phyloP scores from a whole-genome alignment of 2,888 invertebrate species.

The Tupiocoris notatus region DNA sequence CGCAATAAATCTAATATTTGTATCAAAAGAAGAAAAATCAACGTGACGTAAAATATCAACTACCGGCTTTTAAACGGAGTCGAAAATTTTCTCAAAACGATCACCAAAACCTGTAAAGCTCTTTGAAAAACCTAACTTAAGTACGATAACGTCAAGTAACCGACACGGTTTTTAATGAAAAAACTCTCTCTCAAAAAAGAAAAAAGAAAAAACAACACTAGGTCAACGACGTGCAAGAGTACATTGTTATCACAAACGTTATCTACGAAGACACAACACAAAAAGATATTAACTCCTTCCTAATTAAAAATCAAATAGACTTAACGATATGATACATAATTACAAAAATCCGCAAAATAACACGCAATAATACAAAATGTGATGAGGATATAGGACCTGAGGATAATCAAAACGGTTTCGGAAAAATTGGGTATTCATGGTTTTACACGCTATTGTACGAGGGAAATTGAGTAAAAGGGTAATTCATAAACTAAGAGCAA shows the following conservation, averaged over 20 bases:
- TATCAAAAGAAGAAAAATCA: background rate
- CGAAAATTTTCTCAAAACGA: too few relatives aligned
- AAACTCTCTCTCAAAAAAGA: too few relatives aligned
- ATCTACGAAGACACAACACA: background rate
- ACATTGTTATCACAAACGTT: constrained; percentile 34
- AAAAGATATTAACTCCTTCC: background rate
- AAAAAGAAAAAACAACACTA: background rate
- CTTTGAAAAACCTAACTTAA: too few relatives aligned
- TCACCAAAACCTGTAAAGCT: too few relatives aligned
- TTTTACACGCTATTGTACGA: too few relatives aligned
- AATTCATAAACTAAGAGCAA: too few relatives aligned
- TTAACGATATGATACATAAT: background rate
- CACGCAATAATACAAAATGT: background rate
- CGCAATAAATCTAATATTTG: background rate
- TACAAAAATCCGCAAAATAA: background rate
- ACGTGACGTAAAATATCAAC: background rate
- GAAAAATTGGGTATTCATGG: too few relatives aligned
- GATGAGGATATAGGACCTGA: too few relatives aligned
- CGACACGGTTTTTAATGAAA: too few relatives aligned
- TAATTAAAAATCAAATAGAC: background rate
- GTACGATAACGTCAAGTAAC: too few relatives aligned
- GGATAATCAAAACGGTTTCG: too few relatives aligned
- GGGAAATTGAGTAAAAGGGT: too few relatives aligned
- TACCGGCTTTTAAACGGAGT: background rate
- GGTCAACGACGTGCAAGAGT: constrained; percentile 4